Conservation (phyloP, 2,797 vertebrate genomes). For the Anguilla marmorata region DNA sequence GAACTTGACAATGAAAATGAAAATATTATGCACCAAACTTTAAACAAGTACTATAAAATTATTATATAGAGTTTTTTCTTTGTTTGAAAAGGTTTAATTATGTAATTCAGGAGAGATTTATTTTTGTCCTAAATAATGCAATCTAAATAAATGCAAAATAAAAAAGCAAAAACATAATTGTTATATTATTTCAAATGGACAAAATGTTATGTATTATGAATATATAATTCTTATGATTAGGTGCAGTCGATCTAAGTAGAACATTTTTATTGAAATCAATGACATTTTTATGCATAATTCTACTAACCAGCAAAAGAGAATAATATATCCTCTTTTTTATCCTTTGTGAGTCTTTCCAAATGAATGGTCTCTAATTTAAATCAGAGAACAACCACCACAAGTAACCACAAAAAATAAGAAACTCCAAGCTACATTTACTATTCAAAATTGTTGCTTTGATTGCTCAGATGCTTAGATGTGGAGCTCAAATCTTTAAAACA, state of each 20-base stretch:
- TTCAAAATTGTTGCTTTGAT: not conserved
- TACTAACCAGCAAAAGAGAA: not conserved
- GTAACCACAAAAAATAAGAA: constrained; percentile 21
- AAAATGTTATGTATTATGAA: not conserved
- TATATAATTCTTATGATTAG: constrained; percentile 22
- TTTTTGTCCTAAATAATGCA: constrained; percentile 25
- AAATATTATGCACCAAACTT: constrained; percentile 22
- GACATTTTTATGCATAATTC: not conserved
- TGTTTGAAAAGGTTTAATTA: not conserved
- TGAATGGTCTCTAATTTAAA: not conserved
- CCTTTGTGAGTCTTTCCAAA: constrained; percentile 1
- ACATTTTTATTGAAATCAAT: constrained; percentile 16
- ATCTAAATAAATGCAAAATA: not conserved
- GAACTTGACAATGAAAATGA: not conserved
- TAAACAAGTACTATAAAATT: not conserved
- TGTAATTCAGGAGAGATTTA: not conserved
- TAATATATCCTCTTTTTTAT: not conserved
- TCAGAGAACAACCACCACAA: constrained; percentile 30
- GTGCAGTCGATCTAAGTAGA: not conserved
- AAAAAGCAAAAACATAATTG: not conserved
- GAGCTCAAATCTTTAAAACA: not conserved
- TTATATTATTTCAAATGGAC: not conserved
- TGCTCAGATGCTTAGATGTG: constrained; percentile 26
- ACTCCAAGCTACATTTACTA: constrained; percentile 26
- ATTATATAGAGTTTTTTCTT: not conserved